Evolutionary conservation across 2,113 vertebrate species (phyloP).

Genomic region (Trogon melanurus): DNA sequence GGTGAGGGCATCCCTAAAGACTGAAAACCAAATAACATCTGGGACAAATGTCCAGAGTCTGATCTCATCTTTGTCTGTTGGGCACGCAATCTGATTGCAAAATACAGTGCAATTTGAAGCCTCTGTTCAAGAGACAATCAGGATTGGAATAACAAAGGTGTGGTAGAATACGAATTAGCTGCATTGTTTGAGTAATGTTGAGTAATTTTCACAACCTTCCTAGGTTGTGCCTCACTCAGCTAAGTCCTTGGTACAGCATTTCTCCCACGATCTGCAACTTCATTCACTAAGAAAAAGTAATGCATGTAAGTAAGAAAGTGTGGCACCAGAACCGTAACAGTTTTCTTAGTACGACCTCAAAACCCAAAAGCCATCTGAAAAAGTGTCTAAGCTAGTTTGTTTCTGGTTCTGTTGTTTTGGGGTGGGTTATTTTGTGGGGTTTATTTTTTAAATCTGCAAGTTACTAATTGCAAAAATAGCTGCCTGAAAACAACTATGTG

Average conservation of each 20-base stretch:
- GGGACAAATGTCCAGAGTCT: not conserved
- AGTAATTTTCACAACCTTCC: conserved; percentile 13
- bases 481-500: conserved; percentile 59
- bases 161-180: conserved; percentile 41
- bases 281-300: not conserved
- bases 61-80: conserved; percentile 15
- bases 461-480: conserved; percentile 65
- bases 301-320: not conserved
- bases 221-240: not conserved
- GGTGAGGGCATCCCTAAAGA: not conserved
- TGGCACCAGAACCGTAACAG: not conserved
- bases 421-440: not conserved
- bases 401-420: not conserved
- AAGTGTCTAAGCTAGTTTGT: conserved; percentile 24
- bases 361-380: not conserved
- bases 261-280: not conserved
- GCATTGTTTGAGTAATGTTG: conserved; percentile 7
- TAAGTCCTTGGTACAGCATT: not conserved
- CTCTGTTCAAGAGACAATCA: not conserved
- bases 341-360: not conserved
- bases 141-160: conserved; percentile 47
- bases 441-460: conserved; percentile 41
- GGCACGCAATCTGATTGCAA: conserved; percentile 22
- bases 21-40: not conserved
- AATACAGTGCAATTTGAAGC: not conserved